Base-by-base conservation (phyloP, 2,888 invertebrate species). In the Luffia ferchaultella region DNA sequence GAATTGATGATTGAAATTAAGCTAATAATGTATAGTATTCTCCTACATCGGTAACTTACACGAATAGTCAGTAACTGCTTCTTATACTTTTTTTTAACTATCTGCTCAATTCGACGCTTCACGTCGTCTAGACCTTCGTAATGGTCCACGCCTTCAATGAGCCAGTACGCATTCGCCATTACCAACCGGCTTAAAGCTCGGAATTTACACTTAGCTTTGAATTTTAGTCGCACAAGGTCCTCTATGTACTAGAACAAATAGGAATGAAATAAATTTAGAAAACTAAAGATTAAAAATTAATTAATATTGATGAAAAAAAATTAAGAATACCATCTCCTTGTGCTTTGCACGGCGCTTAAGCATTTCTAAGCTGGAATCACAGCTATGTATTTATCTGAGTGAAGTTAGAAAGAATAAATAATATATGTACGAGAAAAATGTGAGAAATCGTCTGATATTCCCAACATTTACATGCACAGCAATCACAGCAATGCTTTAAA, bases 91-190 rank as follows among this genome's bases (percentile, higher is more conserved):
- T 73, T 67, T 1, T 86, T 75, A 17, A 86, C 76, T n/a, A 85
- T 77, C 57, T 86, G 77, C 20, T 82, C 80, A 5, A 89, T 86
- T 57, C 88, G 86, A 45, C 82, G 75, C 60, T 79, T 76, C 2
- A 87, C 86, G 54, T 87, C 83, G 53, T 80, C 85, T 1, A 79
- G 62, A 0, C 85, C 85, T 54, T 77, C 73, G 51, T 82, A 82
- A 0, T 77, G 64, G n/a, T 78, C 82, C 0, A 73, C 64, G 7
- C 72, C 73, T 57, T 87, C 88, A 30, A 76, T 76, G 54, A 89
- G 57, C 89, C 88, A 88, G 55, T 76, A 78, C 0, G 74, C 57
- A 60, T 89, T 89, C 5, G 80, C 77, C 58, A 88, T 77, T 0
- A 87, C 87, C 55, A 85, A 61, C 1, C 88, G 84, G 0, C 85